A percentile compares a stretch with the other conserved stretches of the same genome.
phyloP scores from a whole-genome alignment of 2,797 vertebrate species.

The Dicrostonyx torquatus region DNA sequence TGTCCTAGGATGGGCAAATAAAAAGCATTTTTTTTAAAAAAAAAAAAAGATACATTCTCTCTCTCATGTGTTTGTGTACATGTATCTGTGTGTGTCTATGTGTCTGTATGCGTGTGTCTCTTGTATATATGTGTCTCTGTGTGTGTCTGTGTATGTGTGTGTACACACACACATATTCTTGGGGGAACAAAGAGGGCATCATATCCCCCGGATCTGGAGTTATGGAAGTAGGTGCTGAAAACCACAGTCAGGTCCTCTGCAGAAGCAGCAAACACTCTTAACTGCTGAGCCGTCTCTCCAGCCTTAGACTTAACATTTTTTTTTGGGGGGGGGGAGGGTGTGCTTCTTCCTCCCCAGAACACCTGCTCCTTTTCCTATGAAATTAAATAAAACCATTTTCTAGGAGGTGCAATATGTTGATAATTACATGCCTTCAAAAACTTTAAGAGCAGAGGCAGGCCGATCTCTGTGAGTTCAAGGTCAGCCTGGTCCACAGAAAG shows the following conservation, averaged over 20 bases:
- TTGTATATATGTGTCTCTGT: not conserved
- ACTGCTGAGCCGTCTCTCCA: not conserved
- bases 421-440: constrained; percentile 14
- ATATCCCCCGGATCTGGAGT: not conserved
- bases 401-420: not conserved
- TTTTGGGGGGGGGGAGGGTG: not conserved
- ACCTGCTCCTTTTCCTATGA: not conserved
- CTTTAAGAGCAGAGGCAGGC: not conserved
- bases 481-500: too few relatives aligned
- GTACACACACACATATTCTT: not conserved
- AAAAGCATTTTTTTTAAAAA: not conserved
- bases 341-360: not conserved
- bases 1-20: not conserved
- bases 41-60: not conserved
- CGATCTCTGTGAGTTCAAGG: too few relatives aligned
- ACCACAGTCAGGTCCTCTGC: not conserved
- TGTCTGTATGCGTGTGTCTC: too few relatives aligned
- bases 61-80: not conserved
- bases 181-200: not conserved
- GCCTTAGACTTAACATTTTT: not conserved
- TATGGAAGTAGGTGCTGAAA: not conserved
- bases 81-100: too few relatives aligned
- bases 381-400: not conserved
- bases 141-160: not conserved
- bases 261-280: not conserved